Evolutionary conservation across 2,797 vertebrate species (phyloP).

Genomic region (Amblyopsis hoosieri): DNA sequence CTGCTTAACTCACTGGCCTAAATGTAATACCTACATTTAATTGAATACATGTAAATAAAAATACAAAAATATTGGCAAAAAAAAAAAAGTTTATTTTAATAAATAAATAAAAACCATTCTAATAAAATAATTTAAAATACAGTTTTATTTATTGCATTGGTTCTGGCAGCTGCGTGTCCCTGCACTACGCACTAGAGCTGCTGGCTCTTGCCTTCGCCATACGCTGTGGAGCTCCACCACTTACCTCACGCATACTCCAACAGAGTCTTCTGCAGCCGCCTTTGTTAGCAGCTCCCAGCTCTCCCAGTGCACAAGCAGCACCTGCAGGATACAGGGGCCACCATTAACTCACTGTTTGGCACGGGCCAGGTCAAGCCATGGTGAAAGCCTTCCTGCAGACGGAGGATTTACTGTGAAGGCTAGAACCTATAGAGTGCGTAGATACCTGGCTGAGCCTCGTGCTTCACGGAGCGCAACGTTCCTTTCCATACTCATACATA

Average conservation of each 20-base stretch:
- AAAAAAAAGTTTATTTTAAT: background rate
- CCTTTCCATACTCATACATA: constrained; percentile 60
- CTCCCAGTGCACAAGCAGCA: constrained; percentile 34
- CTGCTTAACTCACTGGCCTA: background rate
- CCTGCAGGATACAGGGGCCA: constrained; percentile 49
- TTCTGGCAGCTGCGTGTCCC: no score
- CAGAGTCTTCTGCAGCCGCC: constrained; percentile 10
- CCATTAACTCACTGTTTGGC: constrained; percentile 55
- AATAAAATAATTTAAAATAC: background rate
- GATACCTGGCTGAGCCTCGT: constrained; percentile 43
- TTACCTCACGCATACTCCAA: constrained; percentile 33
- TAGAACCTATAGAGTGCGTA: constrained; percentile 4
- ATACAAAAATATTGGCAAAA: background rate
- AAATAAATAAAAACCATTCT: background rate
- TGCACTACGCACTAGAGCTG: no score
- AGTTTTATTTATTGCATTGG: no score
- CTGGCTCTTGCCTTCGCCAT: no score
- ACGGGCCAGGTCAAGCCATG: constrained; percentile 43
- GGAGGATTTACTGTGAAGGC: constrained; percentile 53
- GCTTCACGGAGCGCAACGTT: constrained; percentile 65
- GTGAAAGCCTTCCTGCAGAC: constrained; percentile 39
- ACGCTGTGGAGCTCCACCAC: constrained; percentile 10
- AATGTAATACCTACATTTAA: no score
- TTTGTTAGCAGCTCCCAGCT: constrained; percentile 12
- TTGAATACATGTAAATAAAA: no score